Base-by-base conservation (phyloP, 2,113 vertebrate genomes). In the Oncorhynchus tshawytscha region DNA sequence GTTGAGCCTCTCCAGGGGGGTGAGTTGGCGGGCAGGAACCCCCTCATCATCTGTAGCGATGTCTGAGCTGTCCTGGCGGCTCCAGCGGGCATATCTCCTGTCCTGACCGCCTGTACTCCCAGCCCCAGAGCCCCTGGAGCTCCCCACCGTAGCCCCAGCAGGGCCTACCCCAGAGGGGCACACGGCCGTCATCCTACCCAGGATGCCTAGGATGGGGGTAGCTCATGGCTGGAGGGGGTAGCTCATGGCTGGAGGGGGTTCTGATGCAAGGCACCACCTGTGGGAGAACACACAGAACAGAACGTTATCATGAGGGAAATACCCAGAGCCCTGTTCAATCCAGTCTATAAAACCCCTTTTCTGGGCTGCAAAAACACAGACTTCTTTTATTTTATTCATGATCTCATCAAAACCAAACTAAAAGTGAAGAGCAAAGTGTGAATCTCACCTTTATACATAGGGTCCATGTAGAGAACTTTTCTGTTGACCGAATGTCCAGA, bases 1-100 rank as follows among this genome's bases (percentile, higher is more conserved):
- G 68, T 95, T 97, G 67, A 99, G 90, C 81, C 93, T 96, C 91
- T 99, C 96, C 71, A 99, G 94, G 0, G 97, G 96, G 0, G 96
- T 97, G 85, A 96, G 93, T 60, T 86, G 95, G 71, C 86, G 94
- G n/a, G 90, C 77, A 64, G 81, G 88, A 24, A 82, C 90, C 11
- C 93, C 95, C 71, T 93, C 94, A 0, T 94, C 93, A 1, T 93
- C 94, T 18, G 91, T 92, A 65, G 82, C 88, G 86, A 92, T 94
- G 81, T 96, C 96, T 1, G 87, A 86, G 3, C 95, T 96, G 87
- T 96, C 95, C 68, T 95, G 94, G 0, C 84, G 93, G 69, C 93
- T 92, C 95, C 96, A 96, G 77, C 88, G 86, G 76, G 85, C 73
- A 45, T 86, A 90, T 68, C 85, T 92, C 49, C 51, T 18, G 16